A percentile compares a stretch with the other conserved stretches of the same genome.
Evolutionary conservation across 2,113 vertebrate species (phyloP).

Genomic region (Dasyprocta punctata): DNA sequence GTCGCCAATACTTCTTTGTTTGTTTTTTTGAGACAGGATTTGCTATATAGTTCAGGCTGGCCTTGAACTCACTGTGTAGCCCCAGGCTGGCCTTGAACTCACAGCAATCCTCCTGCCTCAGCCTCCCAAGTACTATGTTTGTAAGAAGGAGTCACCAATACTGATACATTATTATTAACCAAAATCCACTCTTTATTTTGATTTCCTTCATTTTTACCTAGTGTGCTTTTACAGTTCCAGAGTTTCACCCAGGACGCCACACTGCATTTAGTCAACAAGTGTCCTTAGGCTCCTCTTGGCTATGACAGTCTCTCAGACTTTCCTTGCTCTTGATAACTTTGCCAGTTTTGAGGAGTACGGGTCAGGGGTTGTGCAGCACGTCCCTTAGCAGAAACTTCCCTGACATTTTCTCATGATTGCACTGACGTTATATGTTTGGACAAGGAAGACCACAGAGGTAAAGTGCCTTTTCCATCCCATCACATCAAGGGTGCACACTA

Average conservation of each 20-base stretch:
- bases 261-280: background rate
- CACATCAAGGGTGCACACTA: background rate
- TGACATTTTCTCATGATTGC: background rate
- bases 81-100: background rate
- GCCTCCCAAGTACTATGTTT: background rate
- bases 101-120: background rate
- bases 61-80: background rate
- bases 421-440: background rate
- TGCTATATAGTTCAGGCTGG: background rate
- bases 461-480: background rate
- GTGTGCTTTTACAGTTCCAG: background rate
- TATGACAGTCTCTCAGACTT: background rate
- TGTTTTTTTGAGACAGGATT: background rate
- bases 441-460: background rate
- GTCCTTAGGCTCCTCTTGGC: background rate
- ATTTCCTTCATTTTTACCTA: background rate
- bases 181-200: background rate
- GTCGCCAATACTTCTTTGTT: background rate
- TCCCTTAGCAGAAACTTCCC: background rate
- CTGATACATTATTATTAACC: background rate
- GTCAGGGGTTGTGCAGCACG: background rate
- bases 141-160: background rate
- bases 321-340: background rate
- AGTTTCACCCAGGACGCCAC: background rate
- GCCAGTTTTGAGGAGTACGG: background rate